Percentiles rank a stretch among this genome's conserved stretches.
These are phyloP conservation scores for Hemaris fuciformis DNA, from an alignment of 2,888 invertebrate genomes.

Conservation along the genomic window DNA sequence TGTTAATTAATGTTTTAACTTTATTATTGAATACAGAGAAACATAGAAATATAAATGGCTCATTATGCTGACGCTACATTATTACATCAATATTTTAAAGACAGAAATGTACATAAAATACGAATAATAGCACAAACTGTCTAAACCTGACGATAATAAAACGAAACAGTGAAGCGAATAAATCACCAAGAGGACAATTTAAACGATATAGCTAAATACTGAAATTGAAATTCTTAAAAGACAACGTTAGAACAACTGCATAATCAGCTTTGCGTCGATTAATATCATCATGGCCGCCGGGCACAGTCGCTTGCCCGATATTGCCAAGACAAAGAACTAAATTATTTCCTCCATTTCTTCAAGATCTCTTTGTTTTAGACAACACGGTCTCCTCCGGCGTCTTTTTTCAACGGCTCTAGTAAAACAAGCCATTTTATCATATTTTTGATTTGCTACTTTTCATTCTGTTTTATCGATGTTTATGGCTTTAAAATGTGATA, in stretches of 20 bases:
- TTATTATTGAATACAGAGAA: too few relatives aligned
- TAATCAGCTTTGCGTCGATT: constrained; percentile 78
- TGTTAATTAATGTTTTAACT: too few relatives aligned
- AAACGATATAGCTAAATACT: constrained; percentile 35
- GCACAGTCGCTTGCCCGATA: constrained; percentile 52
- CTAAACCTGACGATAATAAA: background rate
- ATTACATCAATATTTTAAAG: too few relatives aligned
- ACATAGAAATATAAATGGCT: too few relatives aligned
- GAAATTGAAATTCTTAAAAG: constrained; percentile 55
- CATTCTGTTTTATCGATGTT: constrained; percentile 18
- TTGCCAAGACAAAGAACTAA: constrained; percentile 74
- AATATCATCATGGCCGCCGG: constrained; percentile 69
- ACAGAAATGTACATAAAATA: background rate
- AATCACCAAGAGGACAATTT: constrained; percentile 26
- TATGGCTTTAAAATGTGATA: background rate
- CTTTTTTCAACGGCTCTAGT: constrained; percentile 17
- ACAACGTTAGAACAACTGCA: constrained; percentile 59
- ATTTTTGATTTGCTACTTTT: constrained; percentile 45
- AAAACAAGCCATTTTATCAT: constrained; percentile 15
- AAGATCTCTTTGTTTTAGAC: constrained; percentile 67
- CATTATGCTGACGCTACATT: too few relatives aligned
- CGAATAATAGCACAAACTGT: background rate
- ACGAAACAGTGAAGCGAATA: constrained; percentile 10
- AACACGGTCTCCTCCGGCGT: constrained; percentile 38
- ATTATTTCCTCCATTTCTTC: constrained; percentile 73